Evolutionary conservation across 2,113 vertebrate species (phyloP), one percentile per base, ranked within the genome.

Genomic region (Marmota flaviventris): DNA sequence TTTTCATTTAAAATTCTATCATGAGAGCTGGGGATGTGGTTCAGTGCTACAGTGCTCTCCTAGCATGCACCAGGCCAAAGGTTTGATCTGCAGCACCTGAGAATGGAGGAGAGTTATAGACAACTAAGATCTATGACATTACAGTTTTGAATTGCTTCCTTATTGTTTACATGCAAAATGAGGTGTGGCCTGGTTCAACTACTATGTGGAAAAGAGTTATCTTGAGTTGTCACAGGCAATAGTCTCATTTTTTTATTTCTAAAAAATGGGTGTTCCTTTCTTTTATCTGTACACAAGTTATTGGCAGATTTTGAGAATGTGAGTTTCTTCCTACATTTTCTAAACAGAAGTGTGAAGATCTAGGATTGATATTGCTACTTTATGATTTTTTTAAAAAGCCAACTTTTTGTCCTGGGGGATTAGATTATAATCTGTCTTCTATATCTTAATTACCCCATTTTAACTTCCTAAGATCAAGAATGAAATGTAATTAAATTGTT

Each of bases 221-320:
- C 9, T 85, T 58, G 29, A 82, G 32, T 92, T 89, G 48, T 87
- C 81, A 45, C 4, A 39, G 42, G 16, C 1, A 79, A 51, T 8
- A 65, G 39, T 83, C 32, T 85, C 7, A n/a, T 45, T 81, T 82
- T 75, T 78, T 70, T 70, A 8, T 86, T 95, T 83, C 29, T 27
- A 72, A 76, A 24, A 91, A 72, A 73, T 5, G 8, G 4, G 67
- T 70, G 4, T 27, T 6, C 65, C 45, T 70, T 91, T 81, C 24
- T 75, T 95, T 78, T 96, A 16, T 79, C 87, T 65, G 11, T 48
- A 91, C 3, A 39, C 22, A 81, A 85, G 32, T 51, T 83, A 37
- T 39, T 65, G 37, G 65, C 18, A 91, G 27, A 87, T 95, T 97
- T 91, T 81, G 24, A 94, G 76, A 77, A 67, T 56, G 29, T 10